Conservation (phyloP, 2,888 invertebrate species). For the Thymelicus acteon region DNA sequence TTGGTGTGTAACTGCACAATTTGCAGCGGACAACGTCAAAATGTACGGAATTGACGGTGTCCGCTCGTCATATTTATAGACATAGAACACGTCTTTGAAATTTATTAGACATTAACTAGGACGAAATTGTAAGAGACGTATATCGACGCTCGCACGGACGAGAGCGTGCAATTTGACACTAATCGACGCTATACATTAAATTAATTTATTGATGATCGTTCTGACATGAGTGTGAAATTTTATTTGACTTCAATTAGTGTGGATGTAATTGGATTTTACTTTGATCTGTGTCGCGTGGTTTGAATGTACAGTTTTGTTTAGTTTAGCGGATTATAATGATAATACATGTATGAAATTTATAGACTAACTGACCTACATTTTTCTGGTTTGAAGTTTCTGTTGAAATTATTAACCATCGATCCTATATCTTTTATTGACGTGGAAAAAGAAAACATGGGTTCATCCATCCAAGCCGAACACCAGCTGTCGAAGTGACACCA, state of each 20-base stretch:
- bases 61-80: conserved; percentile 13
- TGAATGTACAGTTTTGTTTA: no score
- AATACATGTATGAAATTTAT: no score
- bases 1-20: conserved; percentile 1
- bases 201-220: conserved; percentile 2
- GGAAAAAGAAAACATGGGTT: no score
- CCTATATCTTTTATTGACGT: no score
- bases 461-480: no score
- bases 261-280: neutral
- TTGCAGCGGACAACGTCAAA: conserved; percentile 11
- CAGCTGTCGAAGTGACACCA: no score
- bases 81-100: conserved; percentile 2
- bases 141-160: conserved; percentile 5
- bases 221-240: neutral
- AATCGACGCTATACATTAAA: neutral
- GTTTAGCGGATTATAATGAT: no score
- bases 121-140: conserved; percentile 16
- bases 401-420: no score
- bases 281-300: neutral
- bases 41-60: conserved; percentile 8
- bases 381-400: no score
- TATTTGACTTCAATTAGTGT: neutral
- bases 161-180: conserved; percentile 7
- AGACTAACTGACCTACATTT: no score
- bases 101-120: conserved; percentile 19